Conservation (phyloP, 2,888 invertebrate species). For the Operophtera brumata region DNA sequence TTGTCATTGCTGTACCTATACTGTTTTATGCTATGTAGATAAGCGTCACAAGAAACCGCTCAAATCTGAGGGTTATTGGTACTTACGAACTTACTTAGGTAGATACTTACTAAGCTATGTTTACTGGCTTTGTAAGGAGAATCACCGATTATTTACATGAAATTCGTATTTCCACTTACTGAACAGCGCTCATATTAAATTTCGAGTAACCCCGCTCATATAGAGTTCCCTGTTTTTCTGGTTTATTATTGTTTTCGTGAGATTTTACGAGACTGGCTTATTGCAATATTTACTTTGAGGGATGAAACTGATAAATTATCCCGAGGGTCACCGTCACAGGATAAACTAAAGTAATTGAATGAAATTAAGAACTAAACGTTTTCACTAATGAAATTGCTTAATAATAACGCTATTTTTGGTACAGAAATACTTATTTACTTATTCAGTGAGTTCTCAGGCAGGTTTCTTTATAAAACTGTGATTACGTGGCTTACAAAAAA, state of each 20-base stretch:
- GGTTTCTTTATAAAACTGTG: too few species aligned
- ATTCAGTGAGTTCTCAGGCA: too few species aligned
- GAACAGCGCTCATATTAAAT: slow-evolving; percentile 1
- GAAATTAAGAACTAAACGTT: too few species aligned
- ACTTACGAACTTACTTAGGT: neutral
- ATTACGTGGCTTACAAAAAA: too few species aligned
- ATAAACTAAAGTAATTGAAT: too few species aligned
- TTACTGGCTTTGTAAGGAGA: neutral
- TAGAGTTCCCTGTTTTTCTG: neutral
- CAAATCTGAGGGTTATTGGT: slow-evolving; percentile 1
- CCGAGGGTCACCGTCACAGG: neutral
- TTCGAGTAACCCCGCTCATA: too few species aligned
- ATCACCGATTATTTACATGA: neutral
- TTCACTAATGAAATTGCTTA: too few species aligned
- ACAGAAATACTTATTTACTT: too few species aligned
- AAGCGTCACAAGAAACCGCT: slow-evolving; percentile 10
- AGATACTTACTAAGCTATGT: neutral
- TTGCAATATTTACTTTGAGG: neutral
- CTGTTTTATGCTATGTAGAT: slow-evolving; percentile 25
- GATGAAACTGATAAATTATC: neutral
- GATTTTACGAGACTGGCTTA: neutral
- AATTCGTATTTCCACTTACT: slow-evolving; percentile 12
- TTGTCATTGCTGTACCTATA: neutral
- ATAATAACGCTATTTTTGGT: too few species aligned
- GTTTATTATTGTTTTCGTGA: neutral